Percentiles rank a stretch among this genome's conserved stretches.
These are phyloP conservation scores for Apamea monoglypha DNA, from an alignment of 2,888 invertebrate genomes.

Conservation along the genomic window DNA sequence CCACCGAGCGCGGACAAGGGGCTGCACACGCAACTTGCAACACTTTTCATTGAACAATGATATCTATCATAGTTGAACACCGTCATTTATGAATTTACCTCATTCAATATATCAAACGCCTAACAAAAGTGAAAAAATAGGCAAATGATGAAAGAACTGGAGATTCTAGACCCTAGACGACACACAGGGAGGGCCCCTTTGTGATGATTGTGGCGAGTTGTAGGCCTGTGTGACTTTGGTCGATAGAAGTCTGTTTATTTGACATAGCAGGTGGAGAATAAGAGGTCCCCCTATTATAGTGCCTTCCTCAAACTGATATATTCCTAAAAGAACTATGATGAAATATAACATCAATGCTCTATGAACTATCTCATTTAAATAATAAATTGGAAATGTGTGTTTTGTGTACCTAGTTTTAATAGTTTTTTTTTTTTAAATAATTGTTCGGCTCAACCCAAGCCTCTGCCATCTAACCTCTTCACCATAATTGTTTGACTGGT, in stretches of 20 bases:
- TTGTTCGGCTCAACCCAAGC: too few species aligned
- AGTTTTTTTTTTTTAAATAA: too few species aligned
- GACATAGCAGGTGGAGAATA: not conserved
- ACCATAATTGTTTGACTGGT: too few species aligned
- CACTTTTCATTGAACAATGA: not conserved
- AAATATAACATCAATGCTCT: not conserved
- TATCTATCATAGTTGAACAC: not conserved
- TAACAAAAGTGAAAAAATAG: too few species aligned
- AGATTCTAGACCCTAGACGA: not conserved
- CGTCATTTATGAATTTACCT: not conserved
- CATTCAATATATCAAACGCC: not conserved
- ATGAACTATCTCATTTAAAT: not conserved
- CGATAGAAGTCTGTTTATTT: not conserved
- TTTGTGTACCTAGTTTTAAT: too few species aligned
- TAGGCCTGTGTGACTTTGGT: not conserved
- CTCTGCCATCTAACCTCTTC: too few species aligned
- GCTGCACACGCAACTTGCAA: not conserved
- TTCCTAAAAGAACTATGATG: not conserved
- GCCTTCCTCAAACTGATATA: not conserved
- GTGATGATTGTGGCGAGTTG: not conserved
- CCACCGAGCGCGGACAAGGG: constrained; percentile 30
- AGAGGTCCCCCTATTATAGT: not conserved
- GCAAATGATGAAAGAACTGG: not conserved
- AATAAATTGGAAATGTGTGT: not conserved
- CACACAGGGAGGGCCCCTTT: too few species aligned